A percentile compares a stretch with the other conserved stretches of the same genome.
phyloP scores from a whole-genome alignment of 2,797 vertebrate species.

The Pseudomugil gertrudae region DNA sequence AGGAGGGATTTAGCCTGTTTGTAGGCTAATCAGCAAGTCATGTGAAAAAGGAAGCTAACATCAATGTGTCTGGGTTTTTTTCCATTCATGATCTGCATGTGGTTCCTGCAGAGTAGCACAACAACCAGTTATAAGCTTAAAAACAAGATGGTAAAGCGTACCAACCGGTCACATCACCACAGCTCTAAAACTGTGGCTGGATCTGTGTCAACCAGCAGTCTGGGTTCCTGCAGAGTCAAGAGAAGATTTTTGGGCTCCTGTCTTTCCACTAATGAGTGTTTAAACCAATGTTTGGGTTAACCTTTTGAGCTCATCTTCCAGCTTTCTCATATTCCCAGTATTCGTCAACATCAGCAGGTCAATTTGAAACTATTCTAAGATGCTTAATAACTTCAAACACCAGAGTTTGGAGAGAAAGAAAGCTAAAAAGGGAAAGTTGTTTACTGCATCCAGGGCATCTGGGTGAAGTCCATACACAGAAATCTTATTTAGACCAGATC shows the following conservation, averaged over 20 bases:
- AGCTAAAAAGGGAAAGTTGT: constrained; percentile 23
- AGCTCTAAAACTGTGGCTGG: constrained; percentile 27
- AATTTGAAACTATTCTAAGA: constrained; percentile 42
- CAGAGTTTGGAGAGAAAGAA: constrained; percentile 37
- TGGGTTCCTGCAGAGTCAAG: constrained; percentile 15
- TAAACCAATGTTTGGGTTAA: constrained; percentile 60
- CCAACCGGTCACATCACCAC: no score
- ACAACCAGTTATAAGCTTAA: no score
- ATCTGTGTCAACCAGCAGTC: constrained; percentile 28
- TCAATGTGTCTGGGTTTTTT: no score
- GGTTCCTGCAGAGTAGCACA: constrained; percentile 13
- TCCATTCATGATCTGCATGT: not conserved
- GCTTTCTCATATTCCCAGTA: constrained; percentile 59
- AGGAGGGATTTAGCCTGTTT: not conserved
- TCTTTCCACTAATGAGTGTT: constrained; percentile 54
- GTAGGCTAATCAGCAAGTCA: not conserved
- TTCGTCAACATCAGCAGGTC: constrained; percentile 45
- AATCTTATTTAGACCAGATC: constrained; percentile 12
- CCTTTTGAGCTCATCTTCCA: constrained; percentile 41
- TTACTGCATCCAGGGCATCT: constrained; percentile 31
- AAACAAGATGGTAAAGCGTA: no score
- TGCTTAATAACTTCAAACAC: constrained; percentile 52
- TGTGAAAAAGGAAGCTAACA: not conserved
- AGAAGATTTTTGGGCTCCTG: constrained; percentile 24
- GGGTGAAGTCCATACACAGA: constrained; percentile 19